Percentiles rank a stretch among this genome's conserved stretches.
phyloP scores from a whole-genome alignment of 2,113 vertebrate genomes.

The Paracanthobrama guichenoti region DNA sequence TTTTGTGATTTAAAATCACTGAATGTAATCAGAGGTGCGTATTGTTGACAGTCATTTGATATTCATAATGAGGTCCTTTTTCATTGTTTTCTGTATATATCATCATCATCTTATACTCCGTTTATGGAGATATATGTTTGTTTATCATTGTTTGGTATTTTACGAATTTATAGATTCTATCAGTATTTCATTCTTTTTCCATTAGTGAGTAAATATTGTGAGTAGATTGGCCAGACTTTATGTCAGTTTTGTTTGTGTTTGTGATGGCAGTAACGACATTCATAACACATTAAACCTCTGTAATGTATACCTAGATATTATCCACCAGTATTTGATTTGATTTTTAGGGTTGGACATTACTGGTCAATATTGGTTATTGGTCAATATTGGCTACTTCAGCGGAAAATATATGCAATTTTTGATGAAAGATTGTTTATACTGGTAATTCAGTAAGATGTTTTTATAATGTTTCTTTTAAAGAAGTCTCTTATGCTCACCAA shows the following conservation, averaged over 20 bases:
- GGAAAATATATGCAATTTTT: too few species aligned
- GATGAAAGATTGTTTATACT: too few species aligned
- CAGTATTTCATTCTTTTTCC: not conserved
- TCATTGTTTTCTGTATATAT: not conserved
- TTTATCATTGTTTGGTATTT: conserved; percentile 1
- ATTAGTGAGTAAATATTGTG: not conserved
- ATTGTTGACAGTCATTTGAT: not conserved
- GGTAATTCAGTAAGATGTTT: too few species aligned
- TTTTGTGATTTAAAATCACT: not conserved
- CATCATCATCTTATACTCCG: not conserved
- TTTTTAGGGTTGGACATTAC: not conserved
- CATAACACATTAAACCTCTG: not conserved
- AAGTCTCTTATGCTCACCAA: too few species aligned
- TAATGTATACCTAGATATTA: not conserved
- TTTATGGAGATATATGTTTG: not conserved
- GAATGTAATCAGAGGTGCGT: not conserved
- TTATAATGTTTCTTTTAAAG: too few species aligned
- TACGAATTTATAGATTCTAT: not conserved
- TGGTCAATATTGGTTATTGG: not conserved
- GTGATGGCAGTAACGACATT: not conserved
- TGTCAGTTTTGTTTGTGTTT: not conserved
- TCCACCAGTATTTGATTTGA: not conserved
- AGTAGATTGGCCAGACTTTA: not conserved
- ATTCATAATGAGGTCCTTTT: not conserved
- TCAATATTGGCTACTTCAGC: not conserved